A percentile compares a stretch with the other conserved stretches of the same genome.
Conservation (phyloP, 2,113 vertebrate species). For the Calidris pugnax region DNA sequence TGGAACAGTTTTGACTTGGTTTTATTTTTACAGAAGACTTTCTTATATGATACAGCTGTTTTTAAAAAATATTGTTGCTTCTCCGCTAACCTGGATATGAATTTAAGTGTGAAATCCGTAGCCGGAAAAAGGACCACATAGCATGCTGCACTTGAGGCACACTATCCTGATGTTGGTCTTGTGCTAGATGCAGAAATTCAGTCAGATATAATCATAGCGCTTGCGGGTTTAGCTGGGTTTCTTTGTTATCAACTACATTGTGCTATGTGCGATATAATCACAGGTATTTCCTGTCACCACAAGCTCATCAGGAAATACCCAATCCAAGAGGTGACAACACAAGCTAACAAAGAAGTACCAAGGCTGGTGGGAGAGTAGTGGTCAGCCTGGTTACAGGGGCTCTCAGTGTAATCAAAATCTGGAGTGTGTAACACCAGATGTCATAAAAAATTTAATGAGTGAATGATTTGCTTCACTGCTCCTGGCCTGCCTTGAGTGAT, state of each 20-base stretch:
- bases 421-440: not conserved
- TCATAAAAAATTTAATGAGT: not conserved
- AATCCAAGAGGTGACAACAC: fast-evolving
- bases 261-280: not conserved
- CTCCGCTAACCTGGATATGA: not conserved
- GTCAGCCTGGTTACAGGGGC: not conserved
- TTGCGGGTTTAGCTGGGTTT: not conserved
- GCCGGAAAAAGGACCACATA: not conserved
- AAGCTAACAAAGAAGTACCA: not conserved
- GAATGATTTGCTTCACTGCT: not conserved
- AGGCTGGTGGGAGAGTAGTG: not conserved
- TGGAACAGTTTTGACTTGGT: not conserved
- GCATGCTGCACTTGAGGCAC: not conserved
- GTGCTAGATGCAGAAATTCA: not conserved
- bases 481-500: not conserved
- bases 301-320: not conserved
- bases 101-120: not conserved
- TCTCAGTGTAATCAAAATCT: not conserved
- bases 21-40: not conserved
- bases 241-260: fast-evolving
- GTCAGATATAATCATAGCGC: not conserved
- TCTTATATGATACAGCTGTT: not conserved
- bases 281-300: not conserved
- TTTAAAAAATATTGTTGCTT: not conserved
- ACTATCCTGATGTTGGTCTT: not conserved